Evolutionary conservation across 2,113 vertebrate genomes (phyloP), one percentile per base, ranked within the genome.

Genomic region (Orientallactaga bullata): DNA sequence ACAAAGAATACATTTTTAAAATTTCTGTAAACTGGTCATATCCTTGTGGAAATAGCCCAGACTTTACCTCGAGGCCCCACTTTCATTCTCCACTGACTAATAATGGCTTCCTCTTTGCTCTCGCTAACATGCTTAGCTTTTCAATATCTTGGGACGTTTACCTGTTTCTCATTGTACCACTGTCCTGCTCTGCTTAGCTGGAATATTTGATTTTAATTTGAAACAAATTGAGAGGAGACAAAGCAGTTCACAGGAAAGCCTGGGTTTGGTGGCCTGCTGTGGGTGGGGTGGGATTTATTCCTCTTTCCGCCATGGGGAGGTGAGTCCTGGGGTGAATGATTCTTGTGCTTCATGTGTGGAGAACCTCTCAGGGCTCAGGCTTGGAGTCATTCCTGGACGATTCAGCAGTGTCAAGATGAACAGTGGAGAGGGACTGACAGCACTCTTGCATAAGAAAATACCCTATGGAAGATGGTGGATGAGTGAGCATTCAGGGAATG

Each of bases 171-270:
- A 23, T 24, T 21, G 65, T 4, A 51, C 0, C 12, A 18, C 60
- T 6, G 76, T 51, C 39, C 42, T 77, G 30, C 37, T 51, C 61
- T 69, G 17, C 16, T 65, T 37, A 21, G 32, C 9, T 80, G 42
- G 28, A 82, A 60, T 88, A 61, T 83, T 77, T n/a, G 16, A 78
- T 77, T 18, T 68, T 85, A 76, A 24, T 23, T 84, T 76, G 84
- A 94, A 92, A 63, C n/a, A 72, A 94, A 76, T 69, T 6, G 72
- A 93, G 55, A 72, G n/a, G 85, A 92, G 26, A 79, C 3, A 39
- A 81, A 42, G 20, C 8, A 18, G 17, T 55, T 24, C 87, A 66
- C 30, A 32, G 35, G 42, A 72, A 94, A 71, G 66, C 68, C 13
- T 18, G 58, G 60, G n/a, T 80, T 26, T 17, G 15, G 51, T 63